Percentiles rank a stretch among this genome's conserved stretches.
phyloP scores from a whole-genome alignment of 2,888 invertebrate species.

The Cephus pygmeus region DNA sequence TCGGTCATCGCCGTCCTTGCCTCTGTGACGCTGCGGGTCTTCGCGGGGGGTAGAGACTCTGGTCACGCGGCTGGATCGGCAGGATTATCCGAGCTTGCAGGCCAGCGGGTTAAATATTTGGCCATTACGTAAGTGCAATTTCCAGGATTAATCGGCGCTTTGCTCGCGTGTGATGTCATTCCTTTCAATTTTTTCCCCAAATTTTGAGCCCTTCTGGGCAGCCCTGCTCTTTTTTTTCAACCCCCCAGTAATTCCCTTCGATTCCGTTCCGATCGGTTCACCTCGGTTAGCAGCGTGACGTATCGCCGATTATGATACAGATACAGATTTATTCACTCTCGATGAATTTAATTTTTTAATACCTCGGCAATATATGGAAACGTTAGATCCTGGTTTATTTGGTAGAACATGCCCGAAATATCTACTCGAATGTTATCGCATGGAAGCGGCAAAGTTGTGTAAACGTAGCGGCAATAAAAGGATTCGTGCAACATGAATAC shows the following conservation, averaged over 20 bases:
- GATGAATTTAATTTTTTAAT: no score
- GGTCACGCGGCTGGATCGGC: neutral
- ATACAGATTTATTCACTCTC: no score
- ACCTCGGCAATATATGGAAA: no score
- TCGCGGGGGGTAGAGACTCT: neutral
- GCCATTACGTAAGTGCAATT: neutral
- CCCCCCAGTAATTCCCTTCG: neutral
- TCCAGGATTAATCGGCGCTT: neutral
- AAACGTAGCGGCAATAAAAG: no score
- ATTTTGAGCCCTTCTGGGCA: neutral
- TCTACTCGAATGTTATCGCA: no score
- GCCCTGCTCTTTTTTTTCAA: neutral
- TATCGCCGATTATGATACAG: no score
- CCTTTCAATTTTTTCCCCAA: neutral
- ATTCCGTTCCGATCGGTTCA: neutral
- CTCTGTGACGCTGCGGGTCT: no score
- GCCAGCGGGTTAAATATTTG: neutral
- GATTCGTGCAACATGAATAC: constrained; percentile 17
- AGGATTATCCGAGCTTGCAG: neutral
- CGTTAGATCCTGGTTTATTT: no score
- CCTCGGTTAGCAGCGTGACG: neutral
- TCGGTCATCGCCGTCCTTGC: no score
- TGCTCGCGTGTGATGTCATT: neutral
- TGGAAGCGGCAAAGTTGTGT: no score
- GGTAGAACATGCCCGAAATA: no score